Evolutionary conservation across 2,888 invertebrate species (phyloP), one percentile per base, ranked within the genome.

Genomic region (Lamproptera curius): DNA sequence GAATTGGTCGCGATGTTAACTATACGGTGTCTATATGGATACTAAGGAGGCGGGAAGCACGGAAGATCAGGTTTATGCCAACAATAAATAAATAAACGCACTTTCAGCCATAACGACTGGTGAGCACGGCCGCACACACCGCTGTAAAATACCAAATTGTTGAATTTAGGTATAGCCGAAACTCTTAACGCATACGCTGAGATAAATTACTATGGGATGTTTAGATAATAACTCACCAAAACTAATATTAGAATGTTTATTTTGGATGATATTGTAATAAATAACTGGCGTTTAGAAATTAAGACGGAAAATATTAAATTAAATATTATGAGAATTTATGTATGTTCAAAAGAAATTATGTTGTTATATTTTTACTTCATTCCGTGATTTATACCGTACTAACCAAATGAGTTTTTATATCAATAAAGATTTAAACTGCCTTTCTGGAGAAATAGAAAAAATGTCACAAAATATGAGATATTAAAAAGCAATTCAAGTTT

Each of bases 71-170:
- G 68, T 65, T 72, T 71, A 68, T 65, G 71, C 65, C 76, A 71
- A 73, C 72, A 81, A 84, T 80, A 76, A 77, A 59, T 64, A 78
- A 79, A 83, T 76, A 77, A 79, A 85, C 86, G 82, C 80, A 86
- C 85, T 82, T 81, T 78, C 69, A 65, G 75, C 65, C 86, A 85
- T 86, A 65, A 62, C 69, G 75, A 60, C 67, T 70, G 59, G 63
- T 63, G 65, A 60, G 73, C 73, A 74, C 79, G 78, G 67, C 73
- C 77, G 77, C 72, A 63, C 74, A 62, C 68, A 63, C 64, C 61
- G 58, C 70, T 62, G 75, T 68, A 73, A 57, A 73, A 74, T 65
- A 78, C 77, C 74, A 76, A 72, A 76, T 82, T 80, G 79, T 69
- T 67, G 67, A 70, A 65, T 66, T 71, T 67, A 67, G 66, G 70